Evolutionary conservation across 2,797 vertebrate species (phyloP).

Genomic region (Chaetodon trifasciatus): DNA sequence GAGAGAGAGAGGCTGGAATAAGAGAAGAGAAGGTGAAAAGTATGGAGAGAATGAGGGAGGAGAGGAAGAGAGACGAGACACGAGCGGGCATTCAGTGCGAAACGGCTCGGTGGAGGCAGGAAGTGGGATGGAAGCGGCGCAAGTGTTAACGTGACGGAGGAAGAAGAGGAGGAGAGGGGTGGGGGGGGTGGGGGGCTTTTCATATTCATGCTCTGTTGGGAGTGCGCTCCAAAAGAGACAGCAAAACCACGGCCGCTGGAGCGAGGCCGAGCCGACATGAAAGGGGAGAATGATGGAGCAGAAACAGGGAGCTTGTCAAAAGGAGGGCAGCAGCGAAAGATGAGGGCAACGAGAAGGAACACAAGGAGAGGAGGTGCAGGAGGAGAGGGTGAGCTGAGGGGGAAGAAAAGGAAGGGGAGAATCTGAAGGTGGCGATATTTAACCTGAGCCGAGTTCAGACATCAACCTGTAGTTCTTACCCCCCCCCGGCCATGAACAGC

Average conservation of each 20-base stretch:
- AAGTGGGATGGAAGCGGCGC: slow-evolving; percentile 56
- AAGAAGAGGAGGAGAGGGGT: background rate
- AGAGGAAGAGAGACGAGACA: slow-evolving; percentile 25
- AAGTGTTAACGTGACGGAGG: slow-evolving; percentile 37
- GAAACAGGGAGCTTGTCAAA: slow-evolving; percentile 80
- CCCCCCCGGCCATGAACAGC: slow-evolving; percentile 6
- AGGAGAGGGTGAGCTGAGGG: slow-evolving; percentile 5
- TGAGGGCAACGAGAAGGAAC: slow-evolving; percentile 67
- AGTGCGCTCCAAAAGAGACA: slow-evolving; percentile 56
- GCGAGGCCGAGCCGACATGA: slow-evolving; percentile 75
- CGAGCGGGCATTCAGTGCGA: slow-evolving; percentile 31
- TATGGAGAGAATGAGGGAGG: slow-evolving; percentile 12
- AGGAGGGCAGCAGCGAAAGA: slow-evolving; percentile 75
- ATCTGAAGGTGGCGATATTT: slow-evolving; percentile 62
- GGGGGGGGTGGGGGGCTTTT: slow-evolving; percentile 29
- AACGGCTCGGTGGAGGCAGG: slow-evolving; percentile 32
- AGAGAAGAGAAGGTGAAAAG: slow-evolving; percentile 19
- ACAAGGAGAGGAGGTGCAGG: slow-evolving; percentile 41
- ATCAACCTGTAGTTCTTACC: slow-evolving; percentile 24
- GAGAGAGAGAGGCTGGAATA: background rate
- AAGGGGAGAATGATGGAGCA: slow-evolving; percentile 71
- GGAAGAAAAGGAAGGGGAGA: slow-evolving; percentile 6
- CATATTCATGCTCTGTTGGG: slow-evolving; percentile 76
- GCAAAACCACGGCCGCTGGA: slow-evolving; percentile 59
- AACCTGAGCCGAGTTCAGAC: slow-evolving; percentile 55